These are phyloP conservation scores for Mormyrus hasselquistii DNA, from an alignment of 2,797 vertebrate species.

Conservation along the genomic window DNA sequence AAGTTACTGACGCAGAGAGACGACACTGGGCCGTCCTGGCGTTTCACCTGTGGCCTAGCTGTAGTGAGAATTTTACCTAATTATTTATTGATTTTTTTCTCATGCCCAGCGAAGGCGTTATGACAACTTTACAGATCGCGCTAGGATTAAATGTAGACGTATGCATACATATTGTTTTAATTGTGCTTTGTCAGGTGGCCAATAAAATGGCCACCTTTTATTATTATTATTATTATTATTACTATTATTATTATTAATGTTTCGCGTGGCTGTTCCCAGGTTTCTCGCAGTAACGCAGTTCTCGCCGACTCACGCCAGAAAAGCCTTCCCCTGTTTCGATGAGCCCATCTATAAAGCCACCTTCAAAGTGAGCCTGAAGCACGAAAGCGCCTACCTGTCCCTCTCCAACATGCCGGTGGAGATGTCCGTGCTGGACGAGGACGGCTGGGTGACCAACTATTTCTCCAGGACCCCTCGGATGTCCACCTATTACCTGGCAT, in stretches of 20 bases:
- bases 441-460: slow-evolving; percentile 78
- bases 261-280: slow-evolving; percentile 43
- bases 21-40: neutral
- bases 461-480: slow-evolving; percentile 79
- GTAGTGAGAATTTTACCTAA: neutral
- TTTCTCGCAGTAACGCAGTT: slow-evolving; percentile 78
- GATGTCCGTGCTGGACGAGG: slow-evolving; percentile 70
- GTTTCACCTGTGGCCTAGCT: neutral
- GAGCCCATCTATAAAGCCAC: slow-evolving; percentile 84
- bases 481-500: slow-evolving; percentile 82
- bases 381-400: slow-evolving; percentile 73
- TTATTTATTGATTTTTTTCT: neutral
- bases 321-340: slow-evolving; percentile 81
- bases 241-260: neutral
- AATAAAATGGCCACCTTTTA: too few species aligned
- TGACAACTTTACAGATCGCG: neutral
- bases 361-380: slow-evolving; percentile 77
- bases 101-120: neutral
- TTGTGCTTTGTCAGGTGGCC: neutral
- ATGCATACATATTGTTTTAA: neutral
- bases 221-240: neutral
- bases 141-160: neutral
- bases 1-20: neutral
- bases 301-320: slow-evolving; percentile 79
- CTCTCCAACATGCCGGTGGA: slow-evolving; percentile 83